Base-by-base conservation (phyloP, 1,140 invertebrate genomes). In the Drosophila equinoxialis region DNA sequence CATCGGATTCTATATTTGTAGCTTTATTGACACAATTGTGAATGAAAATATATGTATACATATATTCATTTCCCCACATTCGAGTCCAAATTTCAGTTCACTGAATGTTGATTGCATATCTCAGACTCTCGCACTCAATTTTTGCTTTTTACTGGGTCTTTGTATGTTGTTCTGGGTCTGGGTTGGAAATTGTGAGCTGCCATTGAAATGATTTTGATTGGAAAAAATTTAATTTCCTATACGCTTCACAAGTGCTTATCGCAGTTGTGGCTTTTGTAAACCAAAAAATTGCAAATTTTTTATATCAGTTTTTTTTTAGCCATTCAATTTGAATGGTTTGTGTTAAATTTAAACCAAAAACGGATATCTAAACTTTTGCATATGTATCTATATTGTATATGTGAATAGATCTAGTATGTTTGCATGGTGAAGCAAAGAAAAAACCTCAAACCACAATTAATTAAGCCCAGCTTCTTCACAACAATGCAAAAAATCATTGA, bases 161-260 rank as follows among this genome's bases (percentile, higher is more conserved):
- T 33, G 8, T 30, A 59, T 10, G n/a, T 30, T 30, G 0, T 30
- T 30, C 30, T 30, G 30, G 30, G 30, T 30, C 41, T 45, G 14
- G n/a, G 57, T 48, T 51, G 67, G 66, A 35, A 60, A 71, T 39
- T 76, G 73, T 80, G 79, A 80, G 84, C 77, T 75, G 74, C 80
- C 68, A 84, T 90, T 90, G 82, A 90, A 90, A 90, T 87, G 83
- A 84, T 90, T 81, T 90, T 90, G 87, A 90, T 90, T 90, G 87
- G 87, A 90, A 90, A 90, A 90, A 90, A 90, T 90, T 75, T 90
- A 90, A 90, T 90, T 90, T 90, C 87, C 87, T 90, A 90, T 90
- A 90, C 87, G 87, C 75, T 83, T 81, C 82, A 77, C 70, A 78
- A 70, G 74, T 77, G 79, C 84, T 87, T 87, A 87, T 87, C 83